phyloP scores from a whole-genome alignment of 1,140 invertebrate species.

The Lordiphosa clarofinis region DNA sequence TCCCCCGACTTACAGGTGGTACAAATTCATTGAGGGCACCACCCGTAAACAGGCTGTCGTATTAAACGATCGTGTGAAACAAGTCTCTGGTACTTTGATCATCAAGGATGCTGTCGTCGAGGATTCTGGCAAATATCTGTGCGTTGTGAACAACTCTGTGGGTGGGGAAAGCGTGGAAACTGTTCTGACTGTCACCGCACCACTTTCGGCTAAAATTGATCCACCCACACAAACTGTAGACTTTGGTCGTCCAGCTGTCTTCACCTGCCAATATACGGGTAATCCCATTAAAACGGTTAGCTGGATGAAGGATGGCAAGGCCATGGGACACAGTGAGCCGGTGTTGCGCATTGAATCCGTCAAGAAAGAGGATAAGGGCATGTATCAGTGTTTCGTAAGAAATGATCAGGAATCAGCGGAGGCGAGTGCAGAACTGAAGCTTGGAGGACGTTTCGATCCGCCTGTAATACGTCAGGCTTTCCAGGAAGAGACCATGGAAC shows the following conservation, averaged over 20 bases:
- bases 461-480: slow-evolving; percentile 93
- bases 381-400: slow-evolving; percentile 97
- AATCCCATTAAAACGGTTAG: slow-evolving; percentile 93
- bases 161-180: slow-evolving; percentile 96
- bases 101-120: slow-evolving; percentile 93
- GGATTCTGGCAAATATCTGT: slow-evolving; percentile 96
- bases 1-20: slow-evolving; percentile 87
- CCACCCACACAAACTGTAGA: slow-evolving; percentile 95
- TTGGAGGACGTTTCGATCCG: slow-evolving; percentile 95
- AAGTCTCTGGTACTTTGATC: slow-evolving; percentile 96
- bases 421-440: slow-evolving; percentile 93
- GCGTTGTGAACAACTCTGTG: slow-evolving; percentile 96
- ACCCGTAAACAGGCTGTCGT: slow-evolving; percentile 90
- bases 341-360: slow-evolving; percentile 92
- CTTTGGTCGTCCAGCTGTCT: slow-evolving; percentile 93
- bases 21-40: slow-evolving; percentile 93
- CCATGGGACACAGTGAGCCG: slow-evolving; percentile 88
- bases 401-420: slow-evolving; percentile 97
- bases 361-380: slow-evolving; percentile 96
- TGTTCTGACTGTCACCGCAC: slow-evolving; percentile 94
- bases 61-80: slow-evolving; percentile 92
- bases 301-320: slow-evolving; percentile 96
- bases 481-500: slow-evolving; percentile 91
- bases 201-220: slow-evolving; percentile 91
- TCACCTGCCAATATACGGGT: slow-evolving; percentile 94